phyloP scores from a whole-genome alignment of 2,888 invertebrate species.

The Drosophila paracracens region DNA sequence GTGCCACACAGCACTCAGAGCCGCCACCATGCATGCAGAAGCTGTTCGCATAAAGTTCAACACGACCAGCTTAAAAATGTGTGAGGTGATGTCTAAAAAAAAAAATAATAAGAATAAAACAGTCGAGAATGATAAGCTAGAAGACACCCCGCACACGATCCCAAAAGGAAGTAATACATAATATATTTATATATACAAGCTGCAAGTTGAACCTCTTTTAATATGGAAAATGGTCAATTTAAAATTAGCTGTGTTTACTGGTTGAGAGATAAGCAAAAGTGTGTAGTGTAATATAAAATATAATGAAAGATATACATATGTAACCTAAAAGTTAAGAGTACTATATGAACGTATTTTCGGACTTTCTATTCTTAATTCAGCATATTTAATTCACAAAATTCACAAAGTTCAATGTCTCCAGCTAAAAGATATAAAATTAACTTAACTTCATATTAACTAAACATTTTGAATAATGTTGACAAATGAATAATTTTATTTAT shows the following conservation, averaged over 20 bases:
- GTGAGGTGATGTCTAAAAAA: conserved; percentile 7
- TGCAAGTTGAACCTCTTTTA: not conserved
- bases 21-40: conserved; percentile 33
- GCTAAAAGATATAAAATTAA: too few species aligned
- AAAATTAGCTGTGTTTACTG: not conserved
- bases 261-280: not conserved
- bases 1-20: conserved; percentile 30
- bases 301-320: not conserved
- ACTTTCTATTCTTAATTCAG: not conserved
- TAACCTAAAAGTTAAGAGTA: not conserved
- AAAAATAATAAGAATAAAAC: not conserved
- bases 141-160: not conserved
- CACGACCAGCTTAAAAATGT: conserved; percentile 29
- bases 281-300: not conserved
- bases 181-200: not conserved
- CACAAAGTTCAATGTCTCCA: not conserved
- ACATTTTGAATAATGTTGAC: not conserved
- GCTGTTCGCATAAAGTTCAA: conserved; percentile 14
- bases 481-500: not conserved
- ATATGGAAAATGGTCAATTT: not conserved
- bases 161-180: not conserved
- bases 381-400: not conserved
- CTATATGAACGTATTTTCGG: not conserved
- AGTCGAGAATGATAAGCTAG: not conserved
- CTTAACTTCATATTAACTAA: too few species aligned